Conservation (phyloP, 2,888 invertebrate species). For the Drepana falcataria region DNA sequence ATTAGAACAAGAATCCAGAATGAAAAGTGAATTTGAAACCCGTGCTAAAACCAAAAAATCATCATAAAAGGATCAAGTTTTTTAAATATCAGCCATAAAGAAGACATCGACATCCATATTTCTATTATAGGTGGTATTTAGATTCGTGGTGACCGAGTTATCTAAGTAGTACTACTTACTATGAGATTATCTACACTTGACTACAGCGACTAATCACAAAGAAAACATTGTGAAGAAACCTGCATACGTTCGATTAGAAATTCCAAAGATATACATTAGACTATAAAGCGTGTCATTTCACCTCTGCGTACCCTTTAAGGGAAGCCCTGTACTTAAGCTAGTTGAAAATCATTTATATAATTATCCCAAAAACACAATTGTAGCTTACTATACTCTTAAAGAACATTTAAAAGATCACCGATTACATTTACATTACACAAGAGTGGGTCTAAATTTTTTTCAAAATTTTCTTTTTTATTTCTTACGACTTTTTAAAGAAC, state of each 20-base stretch:
- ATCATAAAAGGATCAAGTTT: neutral
- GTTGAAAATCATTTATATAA: neutral
- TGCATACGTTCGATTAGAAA: too few relatives aligned
- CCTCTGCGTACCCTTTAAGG: too few relatives aligned
- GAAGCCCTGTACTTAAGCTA: neutral
- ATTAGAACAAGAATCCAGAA: neutral
- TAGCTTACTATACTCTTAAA: conserved; percentile 4
- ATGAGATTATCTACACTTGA: too few relatives aligned
- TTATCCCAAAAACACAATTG: conserved; percentile 4
- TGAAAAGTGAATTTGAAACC: conserved; percentile 11
- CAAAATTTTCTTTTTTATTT: neutral
- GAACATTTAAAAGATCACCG: neutral
- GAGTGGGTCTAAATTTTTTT: conserved; percentile 59
- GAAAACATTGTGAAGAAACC: too few relatives aligned
- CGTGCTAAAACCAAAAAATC: conserved; percentile 8
- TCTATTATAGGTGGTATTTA: too few relatives aligned
- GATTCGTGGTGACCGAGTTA: too few relatives aligned
- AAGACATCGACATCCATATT: neutral
- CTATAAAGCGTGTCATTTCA: too few relatives aligned
- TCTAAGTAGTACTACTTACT: too few relatives aligned
- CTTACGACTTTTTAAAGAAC: neutral
- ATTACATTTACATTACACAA: conserved; percentile 53
- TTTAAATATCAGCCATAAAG: neutral
- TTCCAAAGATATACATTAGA: too few relatives aligned
- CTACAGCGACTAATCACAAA: too few relatives aligned